Evolutionary conservation across 2,888 invertebrate species (phyloP).

Genomic region (Phymatocera aterrima): DNA sequence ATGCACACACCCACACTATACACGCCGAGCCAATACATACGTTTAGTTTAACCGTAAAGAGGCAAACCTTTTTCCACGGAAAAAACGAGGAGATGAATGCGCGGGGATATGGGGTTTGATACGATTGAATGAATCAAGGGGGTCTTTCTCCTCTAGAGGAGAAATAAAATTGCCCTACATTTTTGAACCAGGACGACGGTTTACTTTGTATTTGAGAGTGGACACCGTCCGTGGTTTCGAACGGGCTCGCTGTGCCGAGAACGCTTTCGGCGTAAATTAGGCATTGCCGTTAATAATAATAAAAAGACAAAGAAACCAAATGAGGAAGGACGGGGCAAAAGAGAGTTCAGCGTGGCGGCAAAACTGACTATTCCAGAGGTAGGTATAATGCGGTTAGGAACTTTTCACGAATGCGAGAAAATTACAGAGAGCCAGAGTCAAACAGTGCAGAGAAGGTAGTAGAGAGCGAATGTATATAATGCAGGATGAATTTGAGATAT

Average conservation of each 20-base stretch:
- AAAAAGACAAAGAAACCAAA: too few species aligned
- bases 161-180: slow-evolving; percentile 16
- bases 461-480: too few species aligned
- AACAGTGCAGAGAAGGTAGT: too few species aligned
- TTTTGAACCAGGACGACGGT: not conserved
- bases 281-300: not conserved
- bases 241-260: not conserved
- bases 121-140: slow-evolving; percentile 43
- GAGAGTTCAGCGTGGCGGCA: too few species aligned
- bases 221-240: not conserved
- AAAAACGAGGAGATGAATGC: slow-evolving; percentile 39
- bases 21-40: not conserved
- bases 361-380: too few species aligned
- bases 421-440: too few species aligned
- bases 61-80: slow-evolving; percentile 9
- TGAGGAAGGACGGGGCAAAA: too few species aligned
- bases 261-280: not conserved
- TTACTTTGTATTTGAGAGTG: not conserved
- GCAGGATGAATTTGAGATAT: too few species aligned
- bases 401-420: too few species aligned
- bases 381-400: too few species aligned
- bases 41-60: slow-evolving; percentile 14
- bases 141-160: not conserved
- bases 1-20: slow-evolving; percentile 39
- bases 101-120: slow-evolving; percentile 42